Evolutionary conservation across 1,140 invertebrate species (phyloP), one percentile per base, ranked within the genome.

Genomic region (Drosophila simulans): DNA sequence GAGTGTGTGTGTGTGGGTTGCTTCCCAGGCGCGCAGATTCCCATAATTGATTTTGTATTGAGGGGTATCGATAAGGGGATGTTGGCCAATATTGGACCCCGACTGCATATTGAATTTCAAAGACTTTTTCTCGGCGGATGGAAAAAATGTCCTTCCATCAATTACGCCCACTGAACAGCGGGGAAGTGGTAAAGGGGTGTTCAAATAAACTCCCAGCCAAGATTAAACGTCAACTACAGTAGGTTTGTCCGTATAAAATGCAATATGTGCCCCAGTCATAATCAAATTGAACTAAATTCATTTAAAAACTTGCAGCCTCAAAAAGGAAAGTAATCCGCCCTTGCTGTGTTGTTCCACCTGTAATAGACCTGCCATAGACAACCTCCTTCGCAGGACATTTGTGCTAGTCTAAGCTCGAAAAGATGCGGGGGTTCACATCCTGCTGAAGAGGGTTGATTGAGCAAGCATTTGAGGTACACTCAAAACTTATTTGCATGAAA

Each of bases 21-120:
- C 51, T 63, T 79, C 65, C 57, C 73, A 64, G 85, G 54, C 80
- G 60, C 73, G 80, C 69, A 77, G 80, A 81, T 91, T 91, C 88
- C 88, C 88, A 91, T 91, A 91, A 91, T 91, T 91, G 88, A 91
- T 88, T 91, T 84, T 88, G 88, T 91, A 91, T 91, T 84, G 82
- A 82, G 69, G 82, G 88, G 69, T 68, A 69, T 65, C 69, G 56
- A 52, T 55, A 70, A 27, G 64, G 64, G 51, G 64, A 55, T 34
- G 66, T 56, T 69, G 51, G 66, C 42, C 35, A 56, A 45, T 20
- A 34, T 46, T 70, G 51, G 59, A 53, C 64, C 64, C 42, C 49
- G 62, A 59, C 43, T 76, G 72, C 77, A 80, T 85, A 88, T 88
- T 89, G 80, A 83, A 88, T 88, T 89, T 88, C 83, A 88, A 88